phyloP scores from a whole-genome alignment of 2,797 vertebrate genomes.

The Propithecus perrieri region DNA sequence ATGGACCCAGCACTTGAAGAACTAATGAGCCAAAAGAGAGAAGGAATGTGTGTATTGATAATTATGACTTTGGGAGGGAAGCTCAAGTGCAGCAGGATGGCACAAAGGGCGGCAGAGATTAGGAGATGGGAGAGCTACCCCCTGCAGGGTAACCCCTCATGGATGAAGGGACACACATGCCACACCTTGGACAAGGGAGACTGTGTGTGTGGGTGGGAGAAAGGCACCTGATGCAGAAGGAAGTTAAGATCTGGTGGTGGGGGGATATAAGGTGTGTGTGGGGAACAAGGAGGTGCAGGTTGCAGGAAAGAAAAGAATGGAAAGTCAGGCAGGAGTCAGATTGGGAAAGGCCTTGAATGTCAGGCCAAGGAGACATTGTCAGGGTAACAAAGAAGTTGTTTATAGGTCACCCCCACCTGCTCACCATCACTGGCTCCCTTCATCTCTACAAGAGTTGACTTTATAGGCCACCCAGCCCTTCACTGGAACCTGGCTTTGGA shows the following conservation, averaged over 20 bases:
- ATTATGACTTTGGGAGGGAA: not conserved
- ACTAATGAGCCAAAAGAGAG: not conserved
- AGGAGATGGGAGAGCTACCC: not conserved
- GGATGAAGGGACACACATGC: not conserved
- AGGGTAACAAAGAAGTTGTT: not conserved
- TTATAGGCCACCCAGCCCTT: not conserved
- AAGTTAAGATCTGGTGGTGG: not conserved
- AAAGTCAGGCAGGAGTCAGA: slow-evolving; percentile 1
- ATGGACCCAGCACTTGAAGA: not conserved
- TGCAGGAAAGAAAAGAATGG: not conserved
- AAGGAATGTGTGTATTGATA: not conserved
- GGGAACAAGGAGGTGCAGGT: not conserved
- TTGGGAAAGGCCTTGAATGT: not conserved
- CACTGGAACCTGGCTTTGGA: not conserved
- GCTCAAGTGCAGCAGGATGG: not conserved
- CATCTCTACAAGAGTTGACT: not conserved
- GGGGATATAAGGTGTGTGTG: not conserved
- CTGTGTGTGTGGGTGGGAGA: not conserved
- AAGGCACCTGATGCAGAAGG: not conserved
- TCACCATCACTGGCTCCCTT: not conserved
- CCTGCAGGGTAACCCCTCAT: not conserved
- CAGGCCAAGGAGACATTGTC: not conserved
- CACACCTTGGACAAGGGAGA: not conserved
- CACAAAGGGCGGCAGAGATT: not conserved
- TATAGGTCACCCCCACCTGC: not conserved